Conservation (phyloP, 2,888 invertebrate genomes). For the Scaptomyza parva region DNA sequence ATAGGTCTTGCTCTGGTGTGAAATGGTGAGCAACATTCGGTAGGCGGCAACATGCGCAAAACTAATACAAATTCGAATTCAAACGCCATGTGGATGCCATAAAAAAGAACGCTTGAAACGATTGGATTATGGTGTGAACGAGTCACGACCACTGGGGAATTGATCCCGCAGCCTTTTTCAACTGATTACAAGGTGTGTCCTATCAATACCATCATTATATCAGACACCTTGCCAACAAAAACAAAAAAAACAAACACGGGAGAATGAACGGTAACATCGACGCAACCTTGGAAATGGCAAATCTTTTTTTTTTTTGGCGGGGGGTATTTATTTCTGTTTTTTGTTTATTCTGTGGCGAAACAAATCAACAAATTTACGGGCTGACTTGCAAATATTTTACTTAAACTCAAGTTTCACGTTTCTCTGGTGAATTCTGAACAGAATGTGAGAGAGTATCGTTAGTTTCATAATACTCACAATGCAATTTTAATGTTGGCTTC, state of each 20-base stretch:
- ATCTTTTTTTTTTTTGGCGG: constrained; percentile 49
- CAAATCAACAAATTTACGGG: constrained; percentile 67
- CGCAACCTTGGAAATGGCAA: constrained; percentile 62
- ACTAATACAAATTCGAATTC: constrained; percentile 63
- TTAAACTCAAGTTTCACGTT: neutral
- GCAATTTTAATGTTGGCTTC: constrained; percentile 21
- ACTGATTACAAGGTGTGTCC: constrained; percentile 66
- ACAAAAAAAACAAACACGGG: neutral
- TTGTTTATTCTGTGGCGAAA: constrained; percentile 48
- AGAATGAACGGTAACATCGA: neutral
- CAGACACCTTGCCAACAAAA: constrained; percentile 6
- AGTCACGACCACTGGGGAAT: constrained; percentile 54
- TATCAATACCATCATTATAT: constrained; percentile 70
- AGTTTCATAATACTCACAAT: constrained; percentile 15
- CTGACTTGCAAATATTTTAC: constrained; percentile 63
- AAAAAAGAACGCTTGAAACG: constrained; percentile 66
- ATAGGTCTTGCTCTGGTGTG: neutral
- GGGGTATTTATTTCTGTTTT: too few relatives aligned
- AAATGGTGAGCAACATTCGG: constrained; percentile 22
- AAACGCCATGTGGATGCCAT: constrained; percentile 72
- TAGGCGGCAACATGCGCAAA: constrained; percentile 32
- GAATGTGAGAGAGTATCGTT: neutral
- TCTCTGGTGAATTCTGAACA: constrained; percentile 11
- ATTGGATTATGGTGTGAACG: constrained; percentile 70
- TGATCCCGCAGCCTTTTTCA: constrained; percentile 60